Base-by-base conservation (phyloP, 1,140 invertebrate species). In the Delia radicum region DNA sequence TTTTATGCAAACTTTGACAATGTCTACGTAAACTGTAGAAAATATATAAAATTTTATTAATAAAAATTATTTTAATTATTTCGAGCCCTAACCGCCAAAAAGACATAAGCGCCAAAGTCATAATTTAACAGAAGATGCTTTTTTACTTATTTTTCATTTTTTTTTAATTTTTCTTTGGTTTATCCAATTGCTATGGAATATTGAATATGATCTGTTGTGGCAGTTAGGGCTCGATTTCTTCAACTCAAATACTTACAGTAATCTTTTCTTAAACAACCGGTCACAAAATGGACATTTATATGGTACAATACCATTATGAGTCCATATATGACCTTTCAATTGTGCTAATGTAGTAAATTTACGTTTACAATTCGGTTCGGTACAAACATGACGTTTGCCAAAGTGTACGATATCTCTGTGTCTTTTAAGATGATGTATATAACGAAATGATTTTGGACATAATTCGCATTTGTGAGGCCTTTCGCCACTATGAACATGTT, bases 351-450 rank as follows among this genome's bases (percentile, higher is more conserved):
- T 78, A 8, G 74, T 6, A 33, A 82, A 37, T 29, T 79, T 76
- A 12, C 76, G 71, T 2, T 78, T 78, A 72, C 83, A 85, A 46
- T 79, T 27, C 0, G 63, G 48, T 26, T 48, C 63, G 8, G 73
- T 18, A 61, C 83, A 85, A 6, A 73, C 67, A 42, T 78, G 77
- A 2, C 74, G 79, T 1, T 76, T 67, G 15, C 71, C 74, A 13
- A 75, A 55, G 67, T 85, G 83, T 0, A 77, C 74, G 0, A 79
- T 78, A 24, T 81, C 84, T 67, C 80, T 79, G 78, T 85, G 83
- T 1, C 83, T 76, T 27, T 81, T 79, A 31, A 85, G 33, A 61
- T 85, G 83, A 73, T 82, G 80, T n/a, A 81, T 79, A 46, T 79
- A 85, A 21, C 75, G 79, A 27, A 85, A 85, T 8, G 77, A 79